Evolutionary conservation across 2,797 vertebrate genomes (phyloP).

Genomic region (Mus spretus): DNA sequence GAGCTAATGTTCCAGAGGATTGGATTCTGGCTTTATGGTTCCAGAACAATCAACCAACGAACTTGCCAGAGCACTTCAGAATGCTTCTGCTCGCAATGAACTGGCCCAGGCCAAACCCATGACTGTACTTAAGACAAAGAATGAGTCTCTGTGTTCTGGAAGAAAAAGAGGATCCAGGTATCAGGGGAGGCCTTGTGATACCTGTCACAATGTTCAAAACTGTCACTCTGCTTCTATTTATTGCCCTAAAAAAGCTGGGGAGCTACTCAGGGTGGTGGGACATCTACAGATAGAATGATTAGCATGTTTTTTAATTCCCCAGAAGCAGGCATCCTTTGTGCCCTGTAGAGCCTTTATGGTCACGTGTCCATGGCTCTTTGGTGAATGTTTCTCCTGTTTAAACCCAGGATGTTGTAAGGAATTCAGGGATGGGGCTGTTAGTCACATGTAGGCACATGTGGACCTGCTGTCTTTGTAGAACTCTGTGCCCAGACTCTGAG

Average conservation of each 20-base stretch:
- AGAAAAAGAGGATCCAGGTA: not conserved
- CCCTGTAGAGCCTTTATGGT: slow-evolving; percentile 3
- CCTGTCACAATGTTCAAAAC: slow-evolving; percentile 16
- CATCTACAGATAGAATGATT: slow-evolving; percentile 25
- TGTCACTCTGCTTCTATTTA: slow-evolving; percentile 46
- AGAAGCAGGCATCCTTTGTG: not conserved
- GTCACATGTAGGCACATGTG: not conserved
- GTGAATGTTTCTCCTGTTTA: not conserved
- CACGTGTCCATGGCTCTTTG: not conserved
- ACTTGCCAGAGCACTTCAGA: not conserved
- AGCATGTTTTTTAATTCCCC: slow-evolving; percentile 11
- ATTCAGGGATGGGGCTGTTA: not conserved
- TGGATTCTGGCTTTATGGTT: not conserved
- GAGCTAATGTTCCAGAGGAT: not conserved
- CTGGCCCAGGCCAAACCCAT: not conserved
- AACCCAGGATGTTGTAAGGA: not conserved
- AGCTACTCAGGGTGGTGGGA: slow-evolving; percentile 33
- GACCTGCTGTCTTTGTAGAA: not conserved
- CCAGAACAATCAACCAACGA: not conserved
- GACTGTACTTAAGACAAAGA: not conserved
- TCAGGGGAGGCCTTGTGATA: not conserved
- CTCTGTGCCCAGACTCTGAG: not conserved
- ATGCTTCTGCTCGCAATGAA: not conserved
- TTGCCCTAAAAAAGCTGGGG: not conserved
- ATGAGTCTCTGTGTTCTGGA: not conserved